Conservation (phyloP, 1,140 invertebrate genomes). For the Aphaenogaster rudis region DNA sequence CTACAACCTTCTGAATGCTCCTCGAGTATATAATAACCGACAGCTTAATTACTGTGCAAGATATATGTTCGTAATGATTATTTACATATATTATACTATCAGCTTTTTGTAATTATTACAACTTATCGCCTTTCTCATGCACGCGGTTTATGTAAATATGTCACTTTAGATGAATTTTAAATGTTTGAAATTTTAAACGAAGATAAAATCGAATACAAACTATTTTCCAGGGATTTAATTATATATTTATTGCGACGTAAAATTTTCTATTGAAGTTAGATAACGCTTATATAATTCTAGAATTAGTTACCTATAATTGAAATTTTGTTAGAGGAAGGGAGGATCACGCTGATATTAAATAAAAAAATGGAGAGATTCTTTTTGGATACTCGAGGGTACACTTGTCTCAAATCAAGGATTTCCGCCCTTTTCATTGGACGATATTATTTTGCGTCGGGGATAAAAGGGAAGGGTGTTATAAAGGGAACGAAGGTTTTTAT, state of each 20-base stretch:
- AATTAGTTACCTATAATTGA: not conserved
- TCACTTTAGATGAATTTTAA: not conserved
- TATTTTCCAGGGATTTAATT: not conserved
- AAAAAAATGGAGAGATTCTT: not conserved
- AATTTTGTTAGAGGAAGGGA: not conserved
- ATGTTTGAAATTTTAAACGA: not conserved
- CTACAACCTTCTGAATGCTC: constrained; percentile 16
- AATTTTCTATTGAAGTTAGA: not conserved
- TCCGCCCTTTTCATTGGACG: not conserved
- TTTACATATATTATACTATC: not conserved
- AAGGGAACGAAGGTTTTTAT: constrained; percentile 62
- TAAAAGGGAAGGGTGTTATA: constrained; percentile 43
- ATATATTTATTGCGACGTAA: not conserved
- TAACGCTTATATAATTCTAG: constrained; percentile 2
- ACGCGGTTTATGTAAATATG: not conserved
- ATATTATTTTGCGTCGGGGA: constrained; percentile 16
- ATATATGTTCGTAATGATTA: not conserved
- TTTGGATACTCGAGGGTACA: not conserved
- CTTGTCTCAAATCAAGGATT: constrained; percentile 11
- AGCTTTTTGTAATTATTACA: constrained; percentile 1
- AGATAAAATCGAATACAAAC: not conserved
- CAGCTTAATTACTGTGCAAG: constrained; percentile 36
- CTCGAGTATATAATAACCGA: not conserved
- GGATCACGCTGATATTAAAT: not conserved
- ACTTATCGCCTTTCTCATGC: not conserved